Evolutionary conservation across 1,140 invertebrate genomes (phyloP).

Genomic region (Drosophila pseudoananassae): DNA sequence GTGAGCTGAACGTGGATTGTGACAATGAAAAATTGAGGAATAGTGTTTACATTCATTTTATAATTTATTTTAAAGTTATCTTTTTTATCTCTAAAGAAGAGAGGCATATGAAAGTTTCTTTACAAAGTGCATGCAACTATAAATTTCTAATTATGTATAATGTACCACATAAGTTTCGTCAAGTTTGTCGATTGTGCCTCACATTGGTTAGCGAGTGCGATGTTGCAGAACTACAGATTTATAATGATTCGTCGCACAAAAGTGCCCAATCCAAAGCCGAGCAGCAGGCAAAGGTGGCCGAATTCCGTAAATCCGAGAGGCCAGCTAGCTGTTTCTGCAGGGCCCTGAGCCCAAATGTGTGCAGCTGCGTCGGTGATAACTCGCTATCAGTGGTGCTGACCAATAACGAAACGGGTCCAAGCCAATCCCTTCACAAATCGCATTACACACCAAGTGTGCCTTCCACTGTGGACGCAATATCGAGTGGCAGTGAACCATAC

Average conservation of each 20-base stretch:
- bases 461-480: slow-evolving; percentile 39
- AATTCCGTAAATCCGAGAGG: slow-evolving; percentile 42
- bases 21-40: slow-evolving; percentile 78
- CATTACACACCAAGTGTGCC: slow-evolving; percentile 70
- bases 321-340: slow-evolving; percentile 55
- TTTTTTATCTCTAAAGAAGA: slow-evolving; percentile 61
- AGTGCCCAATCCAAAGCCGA: slow-evolving; percentile 35
- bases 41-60: slow-evolving; percentile 78
- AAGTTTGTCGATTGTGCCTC: slow-evolving; percentile 86
- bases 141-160: slow-evolving; percentile 85
- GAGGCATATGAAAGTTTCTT: slow-evolving; percentile 43
- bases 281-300: slow-evolving; percentile 16
- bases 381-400: slow-evolving; percentile 56
- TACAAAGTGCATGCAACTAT: slow-evolving; percentile 46
- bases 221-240: slow-evolving; percentile 83
- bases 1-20: slow-evolving; percentile 74
- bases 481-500: slow-evolving; percentile 50
- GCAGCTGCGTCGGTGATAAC: slow-evolving; percentile 64
- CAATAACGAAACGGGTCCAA: slow-evolving; percentile 51
- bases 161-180: slow-evolving; percentile 86
- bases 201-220: slow-evolving; percentile 81
- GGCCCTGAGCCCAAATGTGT: slow-evolving; percentile 49
- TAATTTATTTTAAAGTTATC: slow-evolving; percentile 79
- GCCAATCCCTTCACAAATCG: slow-evolving; percentile 41
- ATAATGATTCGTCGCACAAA: slow-evolving; percentile 55